Evolutionary conservation across 2,888 invertebrate species (phyloP), one percentile per base, ranked within the genome.

Genomic region (Caenorhabditis macrosperma): DNA sequence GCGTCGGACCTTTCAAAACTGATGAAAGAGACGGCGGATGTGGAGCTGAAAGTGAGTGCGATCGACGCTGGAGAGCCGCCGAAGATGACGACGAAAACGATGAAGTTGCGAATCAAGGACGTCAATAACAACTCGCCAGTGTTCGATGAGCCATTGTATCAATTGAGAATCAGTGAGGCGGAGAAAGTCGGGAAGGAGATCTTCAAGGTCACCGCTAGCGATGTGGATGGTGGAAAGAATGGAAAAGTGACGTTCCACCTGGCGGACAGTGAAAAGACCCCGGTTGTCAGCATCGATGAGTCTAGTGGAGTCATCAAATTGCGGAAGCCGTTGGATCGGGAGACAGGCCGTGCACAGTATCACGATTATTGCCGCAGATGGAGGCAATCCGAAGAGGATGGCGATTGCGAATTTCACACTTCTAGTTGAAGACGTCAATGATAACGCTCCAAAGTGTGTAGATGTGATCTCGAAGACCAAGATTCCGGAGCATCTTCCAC

Each of bases 31-130:
- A 76, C 30, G 15, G 54, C 24, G 7, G 64, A 76, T 17, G 6
- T 69, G 22, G 66, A 82, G 66, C 0, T 85, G 41, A 93, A 95
- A 24, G 95, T 95, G 85, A 95, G 95, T 91, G 97, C 96, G 0
- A 91, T 94, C 72, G 97, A 97, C 90, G 96, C 96, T 1, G 96
- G 97, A 0, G 94, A 93, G 30, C 96, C 96, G 0, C 95, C 96
- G 0, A 80, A 80, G 44, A 20, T 12, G 4, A 17, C 50, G 1
- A 46, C 24, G 20, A 76, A 67, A 50, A 66, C 59, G 10, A 48
- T 82, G 71, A 80, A 72, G 69, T 95, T 96, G 63, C 95, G 96
- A 91, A 95, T 97, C 68, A 95, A 95, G 24, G 97, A 97, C 91
- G 94, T 95, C 78, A 97, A 97, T 91, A 97, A 97, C 91, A 95